These are phyloP conservation scores for Pseudocheirus occidentalis DNA, from an alignment of 2,797 vertebrate species.

Conservation along the genomic window DNA sequence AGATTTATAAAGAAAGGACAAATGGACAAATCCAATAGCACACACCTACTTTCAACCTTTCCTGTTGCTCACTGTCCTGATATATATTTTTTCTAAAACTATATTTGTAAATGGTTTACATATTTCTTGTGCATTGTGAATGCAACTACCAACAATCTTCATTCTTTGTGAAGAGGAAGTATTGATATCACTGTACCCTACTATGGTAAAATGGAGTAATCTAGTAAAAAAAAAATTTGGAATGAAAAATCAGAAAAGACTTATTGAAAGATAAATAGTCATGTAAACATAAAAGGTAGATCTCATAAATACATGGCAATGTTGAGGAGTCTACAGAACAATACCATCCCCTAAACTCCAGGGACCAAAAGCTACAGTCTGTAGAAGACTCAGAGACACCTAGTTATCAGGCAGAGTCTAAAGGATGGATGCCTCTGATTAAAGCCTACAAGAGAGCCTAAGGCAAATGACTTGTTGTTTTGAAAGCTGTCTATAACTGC, in stretches of 20 bases:
- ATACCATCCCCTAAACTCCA: not conserved
- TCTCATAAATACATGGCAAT: not conserved
- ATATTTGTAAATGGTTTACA: not conserved
- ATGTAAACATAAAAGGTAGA: not conserved
- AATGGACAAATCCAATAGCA: not conserved
- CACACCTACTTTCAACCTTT: not conserved
- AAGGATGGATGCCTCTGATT: not conserved
- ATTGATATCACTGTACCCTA: not conserved
- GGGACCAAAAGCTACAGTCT: not conserved
- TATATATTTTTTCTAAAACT: not conserved
- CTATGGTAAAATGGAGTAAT: not conserved
- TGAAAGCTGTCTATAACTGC: not conserved
- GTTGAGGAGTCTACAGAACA: not conserved
- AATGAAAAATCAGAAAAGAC: not conserved
- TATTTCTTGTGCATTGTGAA: not conserved
- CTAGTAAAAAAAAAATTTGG: not conserved
- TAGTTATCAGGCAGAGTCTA: not conserved
- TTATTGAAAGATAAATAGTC: not conserved
- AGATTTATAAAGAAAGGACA: not conserved
- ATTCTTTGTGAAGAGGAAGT: not conserved
- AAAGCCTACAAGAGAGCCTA: not conserved
- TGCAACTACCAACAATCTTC: not conserved
- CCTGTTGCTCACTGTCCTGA: not conserved
- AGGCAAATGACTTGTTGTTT: not conserved
- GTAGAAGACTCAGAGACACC: not conserved